Conservation (phyloP, 2,797 vertebrate genomes). For the Spatula clypeata region DNA sequence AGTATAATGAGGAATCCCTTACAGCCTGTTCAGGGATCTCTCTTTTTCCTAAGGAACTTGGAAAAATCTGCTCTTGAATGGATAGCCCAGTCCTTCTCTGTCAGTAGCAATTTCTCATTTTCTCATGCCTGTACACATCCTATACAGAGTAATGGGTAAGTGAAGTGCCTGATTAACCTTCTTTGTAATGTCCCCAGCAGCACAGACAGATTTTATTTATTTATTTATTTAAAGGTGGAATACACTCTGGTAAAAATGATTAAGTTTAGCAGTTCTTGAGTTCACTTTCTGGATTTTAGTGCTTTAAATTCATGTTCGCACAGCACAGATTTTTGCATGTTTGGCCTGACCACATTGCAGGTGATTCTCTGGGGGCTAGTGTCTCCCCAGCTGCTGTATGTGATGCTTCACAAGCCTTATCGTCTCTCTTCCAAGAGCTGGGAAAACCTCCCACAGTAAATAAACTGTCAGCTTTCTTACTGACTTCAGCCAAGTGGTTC, state of each 20-base stretch:
- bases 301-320: background rate
- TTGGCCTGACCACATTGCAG: background rate
- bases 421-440: background rate
- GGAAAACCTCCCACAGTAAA: fast-evolving
- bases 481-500: background rate
- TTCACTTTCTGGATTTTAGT: background rate
- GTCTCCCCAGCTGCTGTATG: fast-evolving
- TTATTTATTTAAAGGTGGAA: background rate
- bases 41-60: background rate
- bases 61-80: background rate
- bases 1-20: background rate
- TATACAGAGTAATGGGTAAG: background rate
- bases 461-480: background rate
- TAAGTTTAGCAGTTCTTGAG: background rate
- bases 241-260: background rate
- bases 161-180: background rate
- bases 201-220: background rate
- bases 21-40: background rate
- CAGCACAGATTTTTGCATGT: background rate
- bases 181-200: background rate
- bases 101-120: background rate
- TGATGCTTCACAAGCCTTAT: background rate
- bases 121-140: background rate
- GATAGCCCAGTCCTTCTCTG: background rate
- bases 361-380: background rate